A percentile compares a stretch with the other conserved stretches of the same genome.
Conservation (phyloP, 2,888 invertebrate species). For the Notodonta ziczac region DNA sequence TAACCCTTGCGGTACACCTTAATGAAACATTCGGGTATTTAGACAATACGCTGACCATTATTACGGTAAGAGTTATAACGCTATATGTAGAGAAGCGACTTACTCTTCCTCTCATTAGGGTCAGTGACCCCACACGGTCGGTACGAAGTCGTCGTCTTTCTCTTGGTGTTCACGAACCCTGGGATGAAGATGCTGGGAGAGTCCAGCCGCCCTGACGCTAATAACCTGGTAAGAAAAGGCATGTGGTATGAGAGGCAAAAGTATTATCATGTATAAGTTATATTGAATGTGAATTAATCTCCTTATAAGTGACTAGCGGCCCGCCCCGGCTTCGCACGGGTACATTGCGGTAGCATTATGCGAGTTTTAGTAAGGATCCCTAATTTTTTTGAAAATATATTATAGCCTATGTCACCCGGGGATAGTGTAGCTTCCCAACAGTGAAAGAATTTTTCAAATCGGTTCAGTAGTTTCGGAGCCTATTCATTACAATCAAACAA, state of each 20-base stretch:
- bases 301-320: no score
- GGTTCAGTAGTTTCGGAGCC: no score
- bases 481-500: no score
- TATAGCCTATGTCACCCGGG: no score
- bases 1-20: neutral
- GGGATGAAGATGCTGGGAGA: slow-evolving; percentile 91
- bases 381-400: no score
- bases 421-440: no score
- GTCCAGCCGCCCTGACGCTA: slow-evolving; percentile 90
- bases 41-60: neutral
- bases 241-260: neutral
- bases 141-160: slow-evolving; percentile 89
- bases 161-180: slow-evolving; percentile 88
- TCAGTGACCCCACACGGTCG: slow-evolving; percentile 91
- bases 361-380: no score
- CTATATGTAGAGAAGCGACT: slow-evolving; percentile 32
- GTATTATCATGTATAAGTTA: no score
- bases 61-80: no score
- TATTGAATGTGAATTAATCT: neutral
- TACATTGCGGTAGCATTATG: no score
- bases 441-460: no score
- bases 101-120: slow-evolving; percentile 87
- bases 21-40: neutral
- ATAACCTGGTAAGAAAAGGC: slow-evolving; percentile 65
- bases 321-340: no score